Percentiles rank a stretch among this genome's conserved stretches.
phyloP scores from a whole-genome alignment of 2,888 invertebrate genomes.

The Choreutis nemorana region DNA sequence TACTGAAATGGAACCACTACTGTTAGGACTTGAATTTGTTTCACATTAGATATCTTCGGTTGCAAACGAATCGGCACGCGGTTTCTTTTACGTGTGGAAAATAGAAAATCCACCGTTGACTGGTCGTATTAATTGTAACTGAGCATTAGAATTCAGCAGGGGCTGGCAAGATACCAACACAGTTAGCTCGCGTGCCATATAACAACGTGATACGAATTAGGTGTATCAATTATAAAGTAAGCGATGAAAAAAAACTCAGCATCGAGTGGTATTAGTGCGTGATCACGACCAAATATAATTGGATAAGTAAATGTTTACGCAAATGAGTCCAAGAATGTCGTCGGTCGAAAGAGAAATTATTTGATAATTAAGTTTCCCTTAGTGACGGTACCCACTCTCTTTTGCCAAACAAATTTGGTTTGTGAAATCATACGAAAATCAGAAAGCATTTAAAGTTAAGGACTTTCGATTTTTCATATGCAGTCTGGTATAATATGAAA shows the following conservation, averaged over 20 bases:
- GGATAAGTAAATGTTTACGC: slow-evolving; percentile 23
- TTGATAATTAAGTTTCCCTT: slow-evolving; percentile 31
- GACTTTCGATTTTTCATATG: too few relatives aligned
- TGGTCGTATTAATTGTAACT: slow-evolving; percentile 59
- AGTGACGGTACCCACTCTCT: slow-evolving; percentile 14
- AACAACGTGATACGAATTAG: slow-evolving; percentile 49
- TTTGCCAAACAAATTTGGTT: slow-evolving; percentile 9
- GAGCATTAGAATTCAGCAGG: slow-evolving; percentile 56
- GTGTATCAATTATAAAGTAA: slow-evolving; percentile 25
- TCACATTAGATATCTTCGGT: slow-evolving; percentile 54
- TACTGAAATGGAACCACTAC: too few relatives aligned
- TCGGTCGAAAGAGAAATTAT: slow-evolving; percentile 38
- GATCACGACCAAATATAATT: slow-evolving; percentile 22
- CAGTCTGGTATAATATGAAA: too few relatives aligned
- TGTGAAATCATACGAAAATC: slow-evolving; percentile 1
- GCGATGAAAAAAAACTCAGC: too few relatives aligned
- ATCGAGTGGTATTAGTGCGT: too few relatives aligned
- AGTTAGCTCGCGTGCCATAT: slow-evolving; percentile 57
- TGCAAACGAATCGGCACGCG: slow-evolving; percentile 42
- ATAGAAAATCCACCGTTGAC: slow-evolving; percentile 66
- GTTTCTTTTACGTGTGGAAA: slow-evolving; percentile 66
- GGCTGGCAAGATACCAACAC: slow-evolving; percentile 44
- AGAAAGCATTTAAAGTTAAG: slow-evolving; percentile 2
- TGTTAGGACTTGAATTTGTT: too few relatives aligned
- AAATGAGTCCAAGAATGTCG: slow-evolving; percentile 18